Evolutionary conservation across 1,140 invertebrate species (phyloP).

Genomic region (Hypsibius dujardini): DNA sequence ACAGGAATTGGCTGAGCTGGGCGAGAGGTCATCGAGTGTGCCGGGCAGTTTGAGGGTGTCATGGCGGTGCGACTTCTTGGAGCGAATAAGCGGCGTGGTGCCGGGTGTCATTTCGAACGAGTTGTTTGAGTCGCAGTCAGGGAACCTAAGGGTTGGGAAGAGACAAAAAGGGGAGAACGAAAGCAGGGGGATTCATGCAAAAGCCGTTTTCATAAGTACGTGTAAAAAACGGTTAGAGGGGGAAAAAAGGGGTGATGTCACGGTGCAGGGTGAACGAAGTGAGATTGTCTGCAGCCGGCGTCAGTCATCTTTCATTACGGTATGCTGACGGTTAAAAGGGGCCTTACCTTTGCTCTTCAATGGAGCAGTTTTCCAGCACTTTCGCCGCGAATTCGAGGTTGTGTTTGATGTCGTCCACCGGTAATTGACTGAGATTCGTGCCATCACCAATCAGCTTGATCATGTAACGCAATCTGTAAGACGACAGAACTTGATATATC

Average conservation of each 20-base stretch:
- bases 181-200: constrained; percentile 17
- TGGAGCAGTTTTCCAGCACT: constrained; percentile 67
- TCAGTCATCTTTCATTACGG: too few species aligned
- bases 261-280: constrained; percentile 4
- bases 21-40: constrained; percentile 18
- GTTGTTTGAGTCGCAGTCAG: constrained; percentile 7
- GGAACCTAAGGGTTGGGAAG: constrained; percentile 19
- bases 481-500: too few species aligned
- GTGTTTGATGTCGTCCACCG: constrained; percentile 59
- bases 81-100: too few species aligned
- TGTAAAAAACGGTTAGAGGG: neutral
- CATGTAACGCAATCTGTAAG: constrained; percentile 57
- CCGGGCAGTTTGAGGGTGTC: constrained; percentile 18
- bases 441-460: constrained; percentile 56
- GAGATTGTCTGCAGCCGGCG: neutral
- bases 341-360: constrained; percentile 68
- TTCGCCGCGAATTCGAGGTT: constrained; percentile 67
- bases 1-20: constrained; percentile 32
- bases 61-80: neutral
- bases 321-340: neutral
- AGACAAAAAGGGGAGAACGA: constrained; percentile 20
- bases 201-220: neutral
- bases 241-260: constrained; percentile 17
- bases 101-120: too few species aligned
- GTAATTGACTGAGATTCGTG: constrained; percentile 40